Evolutionary conservation across 2,888 invertebrate genomes (phyloP).

Genomic region (Nudaria mundana): DNA sequence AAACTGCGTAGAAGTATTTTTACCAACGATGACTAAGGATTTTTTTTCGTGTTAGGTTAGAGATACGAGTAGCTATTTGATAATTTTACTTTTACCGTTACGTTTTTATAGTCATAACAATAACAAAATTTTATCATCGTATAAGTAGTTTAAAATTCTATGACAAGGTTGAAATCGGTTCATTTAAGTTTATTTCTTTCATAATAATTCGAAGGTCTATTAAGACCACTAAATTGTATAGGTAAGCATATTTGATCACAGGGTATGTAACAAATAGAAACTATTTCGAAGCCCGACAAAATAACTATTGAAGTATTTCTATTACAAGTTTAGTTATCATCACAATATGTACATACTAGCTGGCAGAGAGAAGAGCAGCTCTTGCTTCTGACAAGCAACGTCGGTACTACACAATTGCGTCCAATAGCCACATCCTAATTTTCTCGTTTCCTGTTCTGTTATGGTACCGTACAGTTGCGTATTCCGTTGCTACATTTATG

Average conservation of each 20-base stretch:
- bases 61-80: too few species aligned
- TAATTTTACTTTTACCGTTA: too few species aligned
- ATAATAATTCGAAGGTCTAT: background rate
- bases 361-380: background rate
- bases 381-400: conserved; percentile 19
- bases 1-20: background rate
- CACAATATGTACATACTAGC: background rate
- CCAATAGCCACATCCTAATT: conserved; percentile 76
- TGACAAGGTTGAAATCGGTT: conserved; percentile 1
- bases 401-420: conserved; percentile 58
- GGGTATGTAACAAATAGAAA: too few species aligned
- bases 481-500: conserved; percentile 4
- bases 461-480: conserved; percentile 4
- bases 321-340: too few species aligned
- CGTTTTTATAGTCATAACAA: too few species aligned
- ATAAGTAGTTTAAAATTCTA: conserved; percentile 1
- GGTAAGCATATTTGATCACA: too few species aligned
- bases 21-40: too few species aligned
- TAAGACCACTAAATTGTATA: too few species aligned
- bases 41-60: too few species aligned
- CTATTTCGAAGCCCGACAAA: background rate
- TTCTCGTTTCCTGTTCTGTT: conserved; percentile 64
- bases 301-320: too few species aligned
- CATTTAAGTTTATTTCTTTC: conserved; percentile 4
- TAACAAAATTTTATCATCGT: too few species aligned